These are phyloP conservation scores for Drepana arcuata DNA, from an alignment of 1,140 invertebrate species.

Conservation along the genomic window DNA sequence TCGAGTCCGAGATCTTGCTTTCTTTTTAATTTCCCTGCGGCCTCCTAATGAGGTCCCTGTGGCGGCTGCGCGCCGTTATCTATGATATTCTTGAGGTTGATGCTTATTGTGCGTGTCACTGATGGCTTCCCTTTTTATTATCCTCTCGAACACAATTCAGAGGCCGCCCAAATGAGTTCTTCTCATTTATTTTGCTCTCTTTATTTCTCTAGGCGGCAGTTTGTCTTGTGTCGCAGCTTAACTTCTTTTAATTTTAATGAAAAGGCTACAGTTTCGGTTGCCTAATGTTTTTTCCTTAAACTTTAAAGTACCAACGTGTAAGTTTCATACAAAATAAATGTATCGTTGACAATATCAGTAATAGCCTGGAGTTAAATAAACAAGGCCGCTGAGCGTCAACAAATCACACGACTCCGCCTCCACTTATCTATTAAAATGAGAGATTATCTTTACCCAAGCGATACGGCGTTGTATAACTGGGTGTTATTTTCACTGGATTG, in stretches of 20 bases:
- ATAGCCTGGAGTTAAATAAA: constrained; percentile 1
- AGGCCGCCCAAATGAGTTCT: constrained; percentile 62
- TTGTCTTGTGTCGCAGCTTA: constrained; percentile 58
- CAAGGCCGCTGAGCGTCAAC: constrained; percentile 21
- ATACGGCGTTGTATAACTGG: constrained; percentile 33
- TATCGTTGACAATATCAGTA: too few relatives aligned
- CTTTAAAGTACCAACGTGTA: too few relatives aligned
- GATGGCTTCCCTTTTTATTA: constrained; percentile 70
- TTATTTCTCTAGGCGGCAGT: constrained; percentile 67
- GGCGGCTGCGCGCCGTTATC: constrained; percentile 59
- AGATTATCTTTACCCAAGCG: constrained; percentile 58
- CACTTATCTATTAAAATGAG: constrained; percentile 71
- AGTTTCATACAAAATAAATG: too few relatives aligned
- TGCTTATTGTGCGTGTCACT: constrained; percentile 72
- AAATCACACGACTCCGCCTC: constrained; percentile 59
- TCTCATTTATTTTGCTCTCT: constrained; percentile 66
- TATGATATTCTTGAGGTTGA: constrained; percentile 72
- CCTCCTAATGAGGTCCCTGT: constrained; percentile 67
- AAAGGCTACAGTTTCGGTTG: constrained; percentile 21
- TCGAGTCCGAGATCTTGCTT: constrained; percentile 70
- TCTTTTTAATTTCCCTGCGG: constrained; percentile 73
- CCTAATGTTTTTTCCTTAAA: constrained; percentile 17
- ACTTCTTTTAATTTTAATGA: constrained; percentile 57
- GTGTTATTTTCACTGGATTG: constrained; percentile 70
- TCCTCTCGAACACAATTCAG: constrained; percentile 70